Evolutionary conservation across 2,888 invertebrate species (phyloP), one percentile per base, ranked within the genome.

Genomic region (Sussaba pulchella): DNA sequence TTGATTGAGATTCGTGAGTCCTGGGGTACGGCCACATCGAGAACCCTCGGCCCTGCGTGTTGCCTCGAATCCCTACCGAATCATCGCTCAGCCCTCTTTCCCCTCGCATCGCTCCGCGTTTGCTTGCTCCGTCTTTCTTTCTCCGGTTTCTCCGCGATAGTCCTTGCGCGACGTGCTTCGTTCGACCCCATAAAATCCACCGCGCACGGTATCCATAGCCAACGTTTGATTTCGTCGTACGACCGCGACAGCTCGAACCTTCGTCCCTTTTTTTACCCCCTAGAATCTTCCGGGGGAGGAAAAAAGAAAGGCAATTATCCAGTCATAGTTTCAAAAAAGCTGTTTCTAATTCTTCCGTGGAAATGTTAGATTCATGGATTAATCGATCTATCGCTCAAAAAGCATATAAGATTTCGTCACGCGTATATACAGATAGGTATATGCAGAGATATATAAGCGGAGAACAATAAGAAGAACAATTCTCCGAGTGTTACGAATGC

Each of bases 1-100:
- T 84, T 87, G 86, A 89, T 88, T 89, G 88, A 89, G 87, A 88
- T 90, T 90, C 85, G 82, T 31, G 79, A 24, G 64, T 61, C 59
- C 78, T 31, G 57, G 14, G 74, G 73, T 45, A 64, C 74, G 74
- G 74, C 73, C 64, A 80, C 82, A 83, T 85, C 85, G 86, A 86
- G 84, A 54, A 47, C 78, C 31, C 52, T 52, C 50, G 69, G 19
- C 54, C 50, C 26, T 74, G 57, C 57, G 72, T 63, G 76, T 72
- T 63, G 43, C 63, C 57, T 45, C 74, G 26, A 70, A 71, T 72
- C 63, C 45, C 76, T 67, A 54, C 64, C 69, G 77, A 70, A 74
- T 81, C 81, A 47, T 52, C 78, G 43, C 75, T 79, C 67, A 67
- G 63, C 61, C 39, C 59, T 50, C 70, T n/a, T n/a, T 72, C 24